A percentile compares a stretch with the other conserved stretches of the same genome.
These are phyloP conservation scores for Cephus pulcher DNA, from an alignment of 2,888 invertebrate species.

Conservation along the genomic window DNA sequence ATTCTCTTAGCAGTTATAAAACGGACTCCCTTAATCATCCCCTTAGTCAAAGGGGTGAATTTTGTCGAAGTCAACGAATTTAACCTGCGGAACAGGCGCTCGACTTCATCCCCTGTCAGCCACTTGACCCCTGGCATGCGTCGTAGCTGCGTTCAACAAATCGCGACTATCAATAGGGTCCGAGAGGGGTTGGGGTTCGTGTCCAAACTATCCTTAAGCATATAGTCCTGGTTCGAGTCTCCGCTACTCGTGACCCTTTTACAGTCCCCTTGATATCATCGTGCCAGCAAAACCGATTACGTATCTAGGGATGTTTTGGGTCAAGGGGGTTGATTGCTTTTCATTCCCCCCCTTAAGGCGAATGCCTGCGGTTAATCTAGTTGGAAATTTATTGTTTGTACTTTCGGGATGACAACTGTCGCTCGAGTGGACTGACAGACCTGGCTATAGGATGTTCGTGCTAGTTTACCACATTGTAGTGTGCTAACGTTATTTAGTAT, in stretches of 20 bases:
- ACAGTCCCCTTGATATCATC: neutral
- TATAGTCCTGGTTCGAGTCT: neutral
- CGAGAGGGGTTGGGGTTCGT: neutral
- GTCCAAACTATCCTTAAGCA: neutral
- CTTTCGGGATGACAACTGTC: neutral
- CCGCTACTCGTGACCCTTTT: neutral
- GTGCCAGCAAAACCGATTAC: neutral
- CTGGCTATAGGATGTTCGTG: neutral
- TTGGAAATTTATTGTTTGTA: neutral
- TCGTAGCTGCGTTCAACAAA: neutral
- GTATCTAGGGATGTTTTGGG: neutral
- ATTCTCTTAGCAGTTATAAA: slow-evolving; percentile 25
- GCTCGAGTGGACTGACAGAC: neutral
- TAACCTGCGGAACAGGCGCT: neutral
- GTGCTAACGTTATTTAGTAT: neutral
- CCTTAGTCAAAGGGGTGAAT: neutral
- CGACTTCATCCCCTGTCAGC: neutral
- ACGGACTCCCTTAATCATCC: slow-evolving; percentile 30
- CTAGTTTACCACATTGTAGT: neutral
- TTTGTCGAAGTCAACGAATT: neutral
- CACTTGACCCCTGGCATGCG: neutral
- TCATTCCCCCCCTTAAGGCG: neutral
- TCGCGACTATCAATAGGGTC: neutral
- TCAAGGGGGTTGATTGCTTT: neutral
- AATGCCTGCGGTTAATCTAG: neutral